Base-by-base conservation (phyloP, 1,140 invertebrate genomes). In the Acyrthosiphon pisum region DNA sequence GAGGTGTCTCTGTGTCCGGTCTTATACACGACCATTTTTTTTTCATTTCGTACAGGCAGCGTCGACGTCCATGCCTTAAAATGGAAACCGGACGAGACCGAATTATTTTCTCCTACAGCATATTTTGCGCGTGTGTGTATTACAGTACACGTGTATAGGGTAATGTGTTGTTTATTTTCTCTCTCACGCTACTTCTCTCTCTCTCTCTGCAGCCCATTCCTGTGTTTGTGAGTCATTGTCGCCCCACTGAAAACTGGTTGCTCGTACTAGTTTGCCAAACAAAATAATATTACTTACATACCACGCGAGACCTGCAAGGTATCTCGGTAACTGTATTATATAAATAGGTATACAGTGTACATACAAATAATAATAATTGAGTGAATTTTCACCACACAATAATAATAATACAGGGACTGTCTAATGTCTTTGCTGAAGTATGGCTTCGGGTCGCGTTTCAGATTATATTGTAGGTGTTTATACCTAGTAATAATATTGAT, bases 211-310 rank as follows among this genome's bases (percentile, higher is more conserved):
- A 50, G 50, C 35, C 18, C 48, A 48, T 89, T 35, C 6, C 50
- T 56, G 26, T 90, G 20, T 37, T 44, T 18, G 68, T 83, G 90
- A 83, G 68, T 92, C 90, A 92, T 92, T 83, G 46, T 92, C 41
- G 90, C 76, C 46, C 90, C 60, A 91, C 60, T 44, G 56, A 76
- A 76, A 92, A 92, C 56, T 81, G 46, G 76, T n/a, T 76, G 35
- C 26, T 26, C 23, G 89, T 90, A n/a, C 26, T 30, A 46, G 35
- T 68, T 91, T 4, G 37, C 37, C 56, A 41, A 44, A 87, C 37
- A n/a, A 48, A 60, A 90, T 56, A 60, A 26, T 84, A 26, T 84
- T 41, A 84, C 20, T 37, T 41, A 30, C 83, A 41, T 44, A 44
- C 41, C 22, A 41, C 37, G 9, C 41, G 9, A 37, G 41, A 41